Conservation (phyloP, 2,888 invertebrate genomes). For the Hypena proboscidalis region DNA sequence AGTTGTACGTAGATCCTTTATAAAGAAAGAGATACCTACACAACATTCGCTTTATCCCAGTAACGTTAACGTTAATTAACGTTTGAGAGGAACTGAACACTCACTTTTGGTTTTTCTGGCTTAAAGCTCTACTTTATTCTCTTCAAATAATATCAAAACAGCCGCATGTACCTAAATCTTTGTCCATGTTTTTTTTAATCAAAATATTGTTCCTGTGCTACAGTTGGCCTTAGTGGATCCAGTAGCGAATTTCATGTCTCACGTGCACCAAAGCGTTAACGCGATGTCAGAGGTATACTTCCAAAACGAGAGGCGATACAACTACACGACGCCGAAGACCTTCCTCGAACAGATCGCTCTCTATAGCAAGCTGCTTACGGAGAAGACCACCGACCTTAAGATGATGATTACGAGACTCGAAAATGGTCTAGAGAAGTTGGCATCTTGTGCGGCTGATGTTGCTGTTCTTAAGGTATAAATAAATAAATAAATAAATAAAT, state of each 20-base stretch:
- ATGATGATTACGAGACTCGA: slow-evolving; percentile 92
- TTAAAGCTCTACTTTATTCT: no score
- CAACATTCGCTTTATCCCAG: no score
- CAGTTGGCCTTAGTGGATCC: slow-evolving; percentile 85
- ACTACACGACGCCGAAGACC: slow-evolving; percentile 98
- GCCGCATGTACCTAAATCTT: no score
- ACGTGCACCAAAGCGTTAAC: slow-evolving; percentile 95
- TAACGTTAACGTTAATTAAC: no score
- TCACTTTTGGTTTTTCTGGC: no score
- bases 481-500: neutral
- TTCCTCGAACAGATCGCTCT: slow-evolving; percentile 96
- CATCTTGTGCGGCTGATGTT: slow-evolving; percentile 93
- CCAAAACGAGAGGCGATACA: slow-evolving; percentile 94
- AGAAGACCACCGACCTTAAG: slow-evolving; percentile 88
- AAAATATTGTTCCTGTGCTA: neutral
- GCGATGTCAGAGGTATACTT: slow-evolving; percentile 92
- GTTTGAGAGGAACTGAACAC: no score
- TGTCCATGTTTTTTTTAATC: no score
- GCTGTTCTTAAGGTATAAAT: slow-evolving; percentile 90
- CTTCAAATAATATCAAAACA: no score
- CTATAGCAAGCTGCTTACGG: slow-evolving; percentile 89
- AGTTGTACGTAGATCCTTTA: no score
- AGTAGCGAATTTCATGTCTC: slow-evolving; percentile 95
- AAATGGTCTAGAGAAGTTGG: slow-evolving; percentile 94
- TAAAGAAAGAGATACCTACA: no score